Evolutionary conservation across 2,797 vertebrate species (phyloP).

Genomic region (Etheostoma perlongum): DNA sequence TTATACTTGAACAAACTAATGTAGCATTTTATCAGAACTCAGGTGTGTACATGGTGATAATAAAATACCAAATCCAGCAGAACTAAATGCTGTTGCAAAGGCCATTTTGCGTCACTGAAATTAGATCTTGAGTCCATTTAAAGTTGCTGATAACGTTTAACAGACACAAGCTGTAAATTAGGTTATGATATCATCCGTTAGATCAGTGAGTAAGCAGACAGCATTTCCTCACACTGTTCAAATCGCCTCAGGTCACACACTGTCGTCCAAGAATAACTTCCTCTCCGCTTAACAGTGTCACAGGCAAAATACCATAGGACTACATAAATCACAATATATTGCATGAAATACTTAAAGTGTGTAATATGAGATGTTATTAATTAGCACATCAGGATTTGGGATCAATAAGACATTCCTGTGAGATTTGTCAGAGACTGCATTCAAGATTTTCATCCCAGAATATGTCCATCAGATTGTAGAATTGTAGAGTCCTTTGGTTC

Average conservation of each 20-base stretch:
- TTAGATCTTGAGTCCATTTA: background rate
- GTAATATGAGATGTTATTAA: conserved; percentile 67
- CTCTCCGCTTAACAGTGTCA: conserved; percentile 46
- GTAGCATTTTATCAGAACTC: background rate
- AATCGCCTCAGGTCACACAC: conserved; percentile 72
- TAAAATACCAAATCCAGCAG: background rate
- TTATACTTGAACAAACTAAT: background rate
- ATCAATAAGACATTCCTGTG: conserved; percentile 64
- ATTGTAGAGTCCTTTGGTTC: background rate
- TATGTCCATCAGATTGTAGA: conserved; percentile 11
- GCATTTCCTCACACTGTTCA: conserved; percentile 35
- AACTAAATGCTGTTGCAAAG: conserved; percentile 9
- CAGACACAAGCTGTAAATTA: conserved; percentile 46
- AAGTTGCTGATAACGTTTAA: conserved; percentile 10
- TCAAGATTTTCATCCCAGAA: conserved; percentile 25
- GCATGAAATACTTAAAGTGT: conserved; percentile 31
- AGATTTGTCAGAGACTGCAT: conserved; percentile 66
- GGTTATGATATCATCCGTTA: conserved; percentile 39
- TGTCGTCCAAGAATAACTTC: conserved; percentile 70
- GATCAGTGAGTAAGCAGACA: conserved; percentile 42
- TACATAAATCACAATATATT: conserved; percentile 56
- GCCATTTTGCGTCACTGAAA: conserved; percentile 11
- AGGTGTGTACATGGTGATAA: background rate
- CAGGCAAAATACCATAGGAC: conserved; percentile 46
- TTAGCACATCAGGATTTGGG: conserved; percentile 60